Evolutionary conservation across 1,140 invertebrate genomes (phyloP).

Genomic region (Megalopta genalis): DNA sequence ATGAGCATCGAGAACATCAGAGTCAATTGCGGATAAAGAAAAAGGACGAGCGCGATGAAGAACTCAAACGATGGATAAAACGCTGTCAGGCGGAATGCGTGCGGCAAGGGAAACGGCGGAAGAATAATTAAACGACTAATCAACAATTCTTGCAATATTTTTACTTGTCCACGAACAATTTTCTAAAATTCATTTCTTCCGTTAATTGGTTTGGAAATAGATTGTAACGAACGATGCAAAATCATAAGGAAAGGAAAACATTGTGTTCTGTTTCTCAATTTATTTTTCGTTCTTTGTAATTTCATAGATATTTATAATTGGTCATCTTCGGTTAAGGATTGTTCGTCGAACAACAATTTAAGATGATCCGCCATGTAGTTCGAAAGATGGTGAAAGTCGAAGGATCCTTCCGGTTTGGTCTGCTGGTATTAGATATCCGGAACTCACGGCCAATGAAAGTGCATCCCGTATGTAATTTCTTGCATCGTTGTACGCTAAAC

Average conservation of each 20-base stretch:
- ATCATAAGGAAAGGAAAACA: no score
- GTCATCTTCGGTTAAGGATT: no score
- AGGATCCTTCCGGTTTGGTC: slow-evolving; percentile 24
- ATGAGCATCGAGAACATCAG: neutral
- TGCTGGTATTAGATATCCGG: slow-evolving; percentile 52
- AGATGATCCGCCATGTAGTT: neutral
- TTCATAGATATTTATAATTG: no score
- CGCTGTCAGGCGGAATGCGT: slow-evolving; percentile 52
- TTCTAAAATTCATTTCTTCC: no score
- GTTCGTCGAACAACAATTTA: neutral
- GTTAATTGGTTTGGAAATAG: no score
- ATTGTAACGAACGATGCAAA: no score
- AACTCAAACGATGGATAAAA: slow-evolving; percentile 61
- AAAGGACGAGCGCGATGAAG: slow-evolving; percentile 19
- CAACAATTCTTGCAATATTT: no score
- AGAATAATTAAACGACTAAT: neutral
- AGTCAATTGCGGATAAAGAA: neutral
- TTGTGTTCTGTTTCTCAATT: no score
- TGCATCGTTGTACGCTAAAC: slow-evolving; percentile 10
- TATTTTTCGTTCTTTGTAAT: no score
- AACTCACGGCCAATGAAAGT: slow-evolving; percentile 49
- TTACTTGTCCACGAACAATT: no score
- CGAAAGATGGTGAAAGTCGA: slow-evolving; percentile 20
- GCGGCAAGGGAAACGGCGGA: slow-evolving; percentile 14
- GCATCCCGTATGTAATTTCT: slow-evolving; percentile 50